phyloP scores from a whole-genome alignment of 2,888 invertebrate genomes.

The Gymnosoma rotundatum region DNA sequence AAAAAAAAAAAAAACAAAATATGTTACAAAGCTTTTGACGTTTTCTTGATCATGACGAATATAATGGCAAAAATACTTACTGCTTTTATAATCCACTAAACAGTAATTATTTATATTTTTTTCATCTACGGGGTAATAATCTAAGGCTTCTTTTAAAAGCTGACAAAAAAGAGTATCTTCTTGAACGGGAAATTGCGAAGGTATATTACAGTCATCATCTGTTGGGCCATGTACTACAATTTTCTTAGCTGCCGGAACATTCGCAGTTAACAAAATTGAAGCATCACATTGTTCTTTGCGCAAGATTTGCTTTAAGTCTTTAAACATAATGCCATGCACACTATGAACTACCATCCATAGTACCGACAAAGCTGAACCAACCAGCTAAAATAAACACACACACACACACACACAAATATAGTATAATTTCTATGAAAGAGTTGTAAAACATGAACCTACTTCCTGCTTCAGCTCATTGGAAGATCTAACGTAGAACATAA shows the following conservation, averaged over 20 bases:
- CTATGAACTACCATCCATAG: slow-evolving; percentile 99
- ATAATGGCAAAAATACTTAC: slow-evolving; percentile 86
- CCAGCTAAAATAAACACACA: slow-evolving; percentile 83
- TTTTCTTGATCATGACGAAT: background rate
- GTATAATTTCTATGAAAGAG: too few relatives aligned
- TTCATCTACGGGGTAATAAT: slow-evolving; percentile 98
- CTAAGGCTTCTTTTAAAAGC: slow-evolving; percentile 96
- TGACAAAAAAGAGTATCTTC: slow-evolving; percentile 98
- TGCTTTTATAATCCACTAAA: slow-evolving; percentile 98
- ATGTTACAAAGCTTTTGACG: background rate
- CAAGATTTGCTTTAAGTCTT: slow-evolving; percentile 98
- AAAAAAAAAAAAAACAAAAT: background rate
- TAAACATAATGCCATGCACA: slow-evolving; percentile 99
- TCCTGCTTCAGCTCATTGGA: slow-evolving; percentile 98
- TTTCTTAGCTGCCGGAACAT: slow-evolving; percentile 99
- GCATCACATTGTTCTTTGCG: slow-evolving; percentile 99
- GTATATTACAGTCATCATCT: slow-evolving; percentile 95
- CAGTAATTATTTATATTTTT: slow-evolving; percentile 94
- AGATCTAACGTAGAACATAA: slow-evolving; percentile 99
- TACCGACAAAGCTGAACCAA: slow-evolving; percentile 96
- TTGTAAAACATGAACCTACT: slow-evolving; percentile 72
- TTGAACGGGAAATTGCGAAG: slow-evolving; percentile 98
- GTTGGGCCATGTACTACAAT: slow-evolving; percentile 96
- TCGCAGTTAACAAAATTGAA: slow-evolving; percentile 97
- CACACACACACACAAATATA: background rate